Evolutionary conservation across 2,797 vertebrate species (phyloP), one percentile per base, ranked within the genome.

Genomic region (Rhinatrema bivittatum): DNA sequence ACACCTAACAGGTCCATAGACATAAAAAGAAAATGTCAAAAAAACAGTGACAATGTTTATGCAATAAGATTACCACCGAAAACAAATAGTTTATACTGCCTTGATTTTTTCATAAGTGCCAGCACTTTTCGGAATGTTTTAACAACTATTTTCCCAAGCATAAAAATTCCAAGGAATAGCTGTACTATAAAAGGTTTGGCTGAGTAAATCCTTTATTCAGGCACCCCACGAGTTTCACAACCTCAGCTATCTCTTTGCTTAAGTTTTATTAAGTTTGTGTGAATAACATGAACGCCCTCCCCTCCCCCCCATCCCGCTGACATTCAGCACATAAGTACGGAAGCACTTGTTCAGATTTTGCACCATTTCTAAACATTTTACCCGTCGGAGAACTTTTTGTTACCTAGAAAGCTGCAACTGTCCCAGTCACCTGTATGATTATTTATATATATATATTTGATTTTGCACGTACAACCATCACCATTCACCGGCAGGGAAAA

Each of bases 51-150:
- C 69, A 41, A 56, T 34, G 26, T 46, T 61, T 62, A 55, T 35
- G 48, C 53, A 48, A 62, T 70, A 75, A 65, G 68, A 56, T 62
- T 62, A 53, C 65, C 66, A 64, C 70, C 68, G 65, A 65, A 40
- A 40, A 27, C 41, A 44, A 7, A 15, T 50, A 55, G 26, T 64
- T 49, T 53, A 42, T 59, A 41, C 58, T 53, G 67, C 74, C 70
- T 64, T 47, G 42, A 65, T 58, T 46, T 48, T 67, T 69, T 66
- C 56, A 7, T 65, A 66, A 78, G 73, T 70, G 76, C 74, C 81
- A 72, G 78, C 76, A 73, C 76, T 78, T 72, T 68, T 65, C 75
- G 78, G 77, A 81, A 82, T 78, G 74, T 78, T 70, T 70, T 72
- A 60, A 52, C 70, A 60, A 52, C 70, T 61, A 62, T 42, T 46